These are phyloP conservation scores for Tetrao urogallus DNA, from an alignment of 2,113 vertebrate genomes.

Conservation along the genomic window DNA sequence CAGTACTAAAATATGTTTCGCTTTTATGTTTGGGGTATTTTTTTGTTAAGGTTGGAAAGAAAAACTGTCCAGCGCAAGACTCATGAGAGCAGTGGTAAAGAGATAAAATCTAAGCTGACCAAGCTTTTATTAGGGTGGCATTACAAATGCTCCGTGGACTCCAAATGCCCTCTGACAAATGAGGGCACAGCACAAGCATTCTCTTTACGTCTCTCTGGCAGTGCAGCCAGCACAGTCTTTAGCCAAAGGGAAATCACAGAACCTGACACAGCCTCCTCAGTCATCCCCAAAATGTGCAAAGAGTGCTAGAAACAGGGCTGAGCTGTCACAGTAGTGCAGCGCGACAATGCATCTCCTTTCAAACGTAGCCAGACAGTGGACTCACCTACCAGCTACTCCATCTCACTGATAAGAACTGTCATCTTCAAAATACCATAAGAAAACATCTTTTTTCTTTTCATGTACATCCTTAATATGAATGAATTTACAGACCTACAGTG, in stretches of 20 bases:
- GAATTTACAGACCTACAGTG: background rate
- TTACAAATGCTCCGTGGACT: background rate
- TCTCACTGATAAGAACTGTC: background rate
- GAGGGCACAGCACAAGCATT: fast-evolving
- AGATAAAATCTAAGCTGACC: background rate
- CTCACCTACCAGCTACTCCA: background rate
- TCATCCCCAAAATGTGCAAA: background rate
- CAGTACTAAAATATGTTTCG: background rate
- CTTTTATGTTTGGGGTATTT: background rate
- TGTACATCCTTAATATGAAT: background rate
- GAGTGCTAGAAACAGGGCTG: background rate
- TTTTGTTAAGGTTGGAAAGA: background rate
- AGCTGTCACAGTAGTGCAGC: background rate
- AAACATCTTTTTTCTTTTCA: background rate
- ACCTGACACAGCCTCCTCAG: background rate
- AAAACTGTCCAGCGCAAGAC: background rate
- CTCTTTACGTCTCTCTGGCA: background rate
- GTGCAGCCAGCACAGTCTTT: background rate
- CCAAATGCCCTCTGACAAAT: background rate
- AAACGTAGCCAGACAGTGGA: background rate
- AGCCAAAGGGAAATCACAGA: background rate
- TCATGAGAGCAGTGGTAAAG: background rate
- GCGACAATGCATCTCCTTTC: background rate
- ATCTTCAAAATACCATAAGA: background rate
- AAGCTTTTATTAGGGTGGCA: background rate